Evolutionary conservation across 2,888 invertebrate genomes (phyloP), one percentile per base, ranked within the genome.

Genomic region (Conus canariensis): DNA sequence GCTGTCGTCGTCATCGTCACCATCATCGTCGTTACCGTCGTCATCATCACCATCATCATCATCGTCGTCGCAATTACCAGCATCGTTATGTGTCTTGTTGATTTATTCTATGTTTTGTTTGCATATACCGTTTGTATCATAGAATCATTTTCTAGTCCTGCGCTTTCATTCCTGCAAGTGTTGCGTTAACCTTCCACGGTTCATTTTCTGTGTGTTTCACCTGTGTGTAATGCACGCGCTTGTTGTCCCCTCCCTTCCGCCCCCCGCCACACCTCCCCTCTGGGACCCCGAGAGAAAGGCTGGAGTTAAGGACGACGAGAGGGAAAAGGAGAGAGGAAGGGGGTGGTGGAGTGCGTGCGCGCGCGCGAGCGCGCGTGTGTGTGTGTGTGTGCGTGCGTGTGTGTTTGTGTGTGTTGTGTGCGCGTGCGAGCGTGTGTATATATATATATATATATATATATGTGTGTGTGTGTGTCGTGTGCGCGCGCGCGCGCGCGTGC

Each of bases 381-480:
- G 83, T 59, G 83, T n/a, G 58, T 59, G 56, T 80, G 80, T 80
- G 80, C 19, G 77, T 77, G 77, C 16, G 77, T 77, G 77, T 22
- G 19, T 70, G 19, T 22, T 2, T 25, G 70, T 22, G 22, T 22
- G 70, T 22, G 22, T 22, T n/a, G 70, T 22, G 22, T 70, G 64
- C 64, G 7, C 64, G 64, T 7, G 64, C 7, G 8, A 56, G 80
- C 8, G 30, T 7, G 82, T 14, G 9, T 7, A 5, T 74, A 7
- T 70, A 3, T 70, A 7, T 22, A 70, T 22, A 70, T 22, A 70
- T 70, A 3, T 70, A 7, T 22, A 5, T 22, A 3, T 22, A 5
- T 22, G 19, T 70, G 19, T 22, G 19, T 25, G 70, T 22, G 22
- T 22, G 70, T 22, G 22, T 22, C n/a, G 70, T 22, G 22, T 70